Base-by-base conservation (phyloP, 1,140 invertebrate species). In the Bombus pascuorum region DNA sequence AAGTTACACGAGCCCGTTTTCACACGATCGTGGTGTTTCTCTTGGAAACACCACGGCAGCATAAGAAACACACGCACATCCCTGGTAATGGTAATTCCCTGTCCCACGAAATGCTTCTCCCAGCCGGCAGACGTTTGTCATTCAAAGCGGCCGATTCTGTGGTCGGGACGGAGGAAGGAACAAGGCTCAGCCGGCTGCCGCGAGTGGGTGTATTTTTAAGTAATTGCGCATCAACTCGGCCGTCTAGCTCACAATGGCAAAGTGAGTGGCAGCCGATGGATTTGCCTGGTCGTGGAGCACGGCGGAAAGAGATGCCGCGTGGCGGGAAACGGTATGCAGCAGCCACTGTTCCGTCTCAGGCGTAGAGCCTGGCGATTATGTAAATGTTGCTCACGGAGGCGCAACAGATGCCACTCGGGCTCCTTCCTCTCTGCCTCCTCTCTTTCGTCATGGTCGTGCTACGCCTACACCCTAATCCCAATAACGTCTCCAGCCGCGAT, bases 381-480 rank as follows among this genome's bases (percentile, higher is more conserved):
- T 92, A 95, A 95, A 94, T 94, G 93, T 93, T 94, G 93, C 92
- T 94, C 92, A 92, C 91, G 93, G 93, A 94, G 91, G 93, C 93
- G 94, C 94, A 95, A 95, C 94, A 95, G 94, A 94, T 95, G 94
- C 93, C 92, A 93, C 87, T 90, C 83, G n/a, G 66, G 44, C 70
- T 73, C 86, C 83, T 84, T 80, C 89, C 72, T 62, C 70, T 62
- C 71, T 80, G 57, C 71, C 72, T 81, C 76, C 81, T 85, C 80
- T 85, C 77, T 79, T 75, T 85, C 80, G 66, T 68, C 87, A 75
- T 82, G 79, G 70, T 72, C 53, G 70, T 28, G 25, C 53, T 79
- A 85, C 88, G 86, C 89, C 81, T 83, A 89, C 90, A 83, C 85
- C 87, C 85, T 87, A 88, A 89, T 89, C 87, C 88, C 83, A 85